Evolutionary conservation across 35 echinoderm and acorn worm genomes (phyloP), one percentile per base, ranked within the genome.

Genomic region (Lytechinus variegatus): DNA sequence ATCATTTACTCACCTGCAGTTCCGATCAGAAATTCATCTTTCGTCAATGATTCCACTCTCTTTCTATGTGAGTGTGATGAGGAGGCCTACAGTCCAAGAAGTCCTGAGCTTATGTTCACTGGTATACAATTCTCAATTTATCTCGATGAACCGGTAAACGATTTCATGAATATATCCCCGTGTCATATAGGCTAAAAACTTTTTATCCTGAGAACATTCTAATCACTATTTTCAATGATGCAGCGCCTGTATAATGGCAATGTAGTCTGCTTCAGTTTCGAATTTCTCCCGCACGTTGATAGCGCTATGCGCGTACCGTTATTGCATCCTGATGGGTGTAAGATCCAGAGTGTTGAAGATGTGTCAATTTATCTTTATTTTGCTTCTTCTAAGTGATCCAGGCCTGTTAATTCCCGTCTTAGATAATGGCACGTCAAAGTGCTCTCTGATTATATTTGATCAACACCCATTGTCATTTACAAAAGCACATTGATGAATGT

Each of bases 381-480:
- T 79, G 21, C 66, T 79, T 44, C 66, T 79, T 19, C 61, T 6
- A n/a, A 79, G 16, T 79, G 19, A 79, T 79, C 66, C 66, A 7
- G n/a, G 66, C 66, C n/a, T 79, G 33, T 44, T 44, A 44, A 44
- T 24, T n/a, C 66, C 66, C 66, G 66, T 79, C 66, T 79, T 79
- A 79, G 66, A 24, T 79, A 19, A 16, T 24, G 33, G 66, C 66
- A 24, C n/a, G 66, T 79, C 19, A 79, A 21, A n/a, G 21, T 16
- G 12, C n/a, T 60, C 33, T 24, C 19, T 79, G n/a, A 79, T 24
- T 4, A 19, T 19, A 44, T 24, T 24, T 79, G 14, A 79, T 79
- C 19, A 79, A 79, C 66, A 79, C 66, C 66, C n/a, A 79, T 79
- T 79, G 66, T 79, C 16, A 79, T 79, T 79, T 79, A 79, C 66